Percentiles rank a stretch among this genome's conserved stretches.
Conservation (phyloP, 2,888 invertebrate species). For the Nephrotoma guestfalica region DNA sequence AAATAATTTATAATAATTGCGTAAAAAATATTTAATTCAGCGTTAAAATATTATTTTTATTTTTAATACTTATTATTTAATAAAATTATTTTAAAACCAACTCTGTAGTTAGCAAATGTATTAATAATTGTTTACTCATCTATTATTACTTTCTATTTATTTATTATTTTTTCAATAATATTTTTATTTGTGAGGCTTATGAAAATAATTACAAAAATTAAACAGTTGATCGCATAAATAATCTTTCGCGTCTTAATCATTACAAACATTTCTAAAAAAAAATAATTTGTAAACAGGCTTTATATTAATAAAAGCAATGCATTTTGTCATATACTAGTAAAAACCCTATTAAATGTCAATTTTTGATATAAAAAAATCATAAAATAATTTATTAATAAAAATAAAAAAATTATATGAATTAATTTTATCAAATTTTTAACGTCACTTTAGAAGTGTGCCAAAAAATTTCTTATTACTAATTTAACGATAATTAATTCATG, state of each 20-base stretch:
- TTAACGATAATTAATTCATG: background rate
- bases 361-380: slow-evolving; percentile 1
- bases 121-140: background rate
- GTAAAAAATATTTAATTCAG: background rate
- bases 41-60: background rate
- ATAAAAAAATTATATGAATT: slow-evolving; percentile 2
- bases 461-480: background rate
- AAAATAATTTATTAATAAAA: background rate
- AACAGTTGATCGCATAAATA: background rate
- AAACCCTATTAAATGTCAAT: slow-evolving; percentile 4
- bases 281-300: background rate
- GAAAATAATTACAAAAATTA: background rate
- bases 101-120: slow-evolving; percentile 2
- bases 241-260: slow-evolving; percentile 1
- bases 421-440: background rate
- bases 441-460: background rate
- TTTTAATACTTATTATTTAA: background rate
- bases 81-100: background rate
- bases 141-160: background rate
- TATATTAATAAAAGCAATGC: background rate
- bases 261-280: background rate
- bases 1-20: background rate
- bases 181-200: background rate
- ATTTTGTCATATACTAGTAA: background rate
- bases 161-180: background rate